phyloP scores from a whole-genome alignment of 2,797 vertebrate species.

The Enteromius trimaculatus region DNA sequence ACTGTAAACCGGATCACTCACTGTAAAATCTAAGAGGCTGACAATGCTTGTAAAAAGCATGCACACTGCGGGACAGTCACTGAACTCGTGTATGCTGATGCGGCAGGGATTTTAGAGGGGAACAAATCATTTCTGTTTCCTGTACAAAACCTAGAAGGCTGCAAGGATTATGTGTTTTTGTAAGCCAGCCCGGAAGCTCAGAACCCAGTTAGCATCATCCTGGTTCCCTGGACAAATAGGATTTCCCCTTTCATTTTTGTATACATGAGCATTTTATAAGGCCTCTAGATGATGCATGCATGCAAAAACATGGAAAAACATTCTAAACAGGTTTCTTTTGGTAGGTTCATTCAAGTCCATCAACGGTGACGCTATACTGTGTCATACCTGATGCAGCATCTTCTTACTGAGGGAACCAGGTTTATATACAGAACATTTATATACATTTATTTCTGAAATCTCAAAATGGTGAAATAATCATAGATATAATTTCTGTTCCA shows the following conservation, averaged over 20 bases:
- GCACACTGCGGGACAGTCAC: neutral
- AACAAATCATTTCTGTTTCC: neutral
- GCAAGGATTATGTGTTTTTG: neutral
- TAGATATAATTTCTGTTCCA: neutral
- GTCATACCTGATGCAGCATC: neutral
- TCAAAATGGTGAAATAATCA: neutral
- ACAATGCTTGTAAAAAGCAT: neutral
- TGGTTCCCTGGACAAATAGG: neutral
- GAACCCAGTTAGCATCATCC: neutral
- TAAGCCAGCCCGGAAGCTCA: neutral
- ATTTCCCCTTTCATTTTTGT: neutral
- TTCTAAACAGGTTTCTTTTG: neutral
- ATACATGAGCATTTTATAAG: neutral
- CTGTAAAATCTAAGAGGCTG: constrained; percentile 19
- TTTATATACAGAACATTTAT: neutral
- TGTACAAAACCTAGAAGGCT: neutral
- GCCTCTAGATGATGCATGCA: neutral
- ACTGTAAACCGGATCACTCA: neutral
- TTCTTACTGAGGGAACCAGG: neutral
- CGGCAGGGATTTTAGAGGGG: neutral
- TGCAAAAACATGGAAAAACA: neutral
- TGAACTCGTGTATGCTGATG: constrained; percentile 13
- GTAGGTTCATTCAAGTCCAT: neutral
- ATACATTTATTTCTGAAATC: neutral
- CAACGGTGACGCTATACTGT: neutral